Percentiles rank a stretch among this genome's conserved stretches.
These are phyloP conservation scores for Drosophila mayaguana DNA, from an alignment of 2,888 invertebrate genomes.

Conservation along the genomic window DNA sequence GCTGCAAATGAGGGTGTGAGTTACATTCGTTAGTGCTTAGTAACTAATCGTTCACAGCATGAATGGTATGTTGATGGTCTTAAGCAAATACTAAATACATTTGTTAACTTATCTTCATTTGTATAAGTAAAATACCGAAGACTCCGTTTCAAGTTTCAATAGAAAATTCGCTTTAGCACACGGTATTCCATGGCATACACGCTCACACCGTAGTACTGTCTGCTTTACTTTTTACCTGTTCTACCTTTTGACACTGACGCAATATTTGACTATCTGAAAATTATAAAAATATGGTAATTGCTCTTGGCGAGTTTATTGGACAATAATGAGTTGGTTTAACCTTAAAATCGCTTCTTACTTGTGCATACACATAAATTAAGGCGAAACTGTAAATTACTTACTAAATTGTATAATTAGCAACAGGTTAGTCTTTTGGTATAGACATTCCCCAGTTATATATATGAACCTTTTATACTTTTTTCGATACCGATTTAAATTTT, in stretches of 20 bases:
- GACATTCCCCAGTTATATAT: not conserved
- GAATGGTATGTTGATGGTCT: too few species aligned
- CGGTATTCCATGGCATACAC: not conserved
- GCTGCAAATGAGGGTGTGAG: too few species aligned
- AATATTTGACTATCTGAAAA: not conserved
- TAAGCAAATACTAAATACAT: too few species aligned
- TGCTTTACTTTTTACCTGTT: not conserved
- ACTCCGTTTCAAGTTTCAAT: too few species aligned
- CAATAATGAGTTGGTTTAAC: not conserved
- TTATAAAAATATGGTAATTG: not conserved
- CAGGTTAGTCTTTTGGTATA: not conserved
- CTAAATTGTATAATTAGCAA: not conserved
- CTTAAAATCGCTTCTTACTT: not conserved
- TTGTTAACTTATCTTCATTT: too few species aligned
- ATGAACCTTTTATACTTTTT: not conserved
- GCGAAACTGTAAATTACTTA: not conserved
- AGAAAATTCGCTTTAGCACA: too few species aligned
- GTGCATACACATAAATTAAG: not conserved
- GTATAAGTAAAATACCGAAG: too few species aligned
- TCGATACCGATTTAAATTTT: not conserved
- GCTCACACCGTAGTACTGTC: not conserved
- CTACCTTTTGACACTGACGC: not conserved
- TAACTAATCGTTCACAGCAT: too few species aligned
- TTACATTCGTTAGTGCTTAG: too few species aligned
- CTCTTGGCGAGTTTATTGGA: not conserved